phyloP scores from a whole-genome alignment of 2,888 invertebrate genomes.

The Phengaris alcon region DNA sequence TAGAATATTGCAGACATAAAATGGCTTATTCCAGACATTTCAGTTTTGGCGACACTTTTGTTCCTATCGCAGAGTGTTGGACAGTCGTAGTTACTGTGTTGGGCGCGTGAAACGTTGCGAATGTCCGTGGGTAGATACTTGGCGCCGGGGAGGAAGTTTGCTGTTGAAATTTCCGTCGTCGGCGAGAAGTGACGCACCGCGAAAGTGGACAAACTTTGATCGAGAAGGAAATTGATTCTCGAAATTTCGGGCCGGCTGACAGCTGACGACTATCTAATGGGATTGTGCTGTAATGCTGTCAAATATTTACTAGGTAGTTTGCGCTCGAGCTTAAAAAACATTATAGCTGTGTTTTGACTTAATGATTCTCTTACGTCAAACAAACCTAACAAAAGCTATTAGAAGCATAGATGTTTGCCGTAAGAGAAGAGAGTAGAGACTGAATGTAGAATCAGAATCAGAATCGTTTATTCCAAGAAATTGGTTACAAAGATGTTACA shows the following conservation, averaged over 20 bases:
- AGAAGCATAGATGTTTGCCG: too few species aligned
- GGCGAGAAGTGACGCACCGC: constrained; percentile 27
- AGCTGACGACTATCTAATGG: neutral
- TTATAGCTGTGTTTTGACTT: too few species aligned
- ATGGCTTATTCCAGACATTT: neutral
- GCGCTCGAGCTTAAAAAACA: too few species aligned
- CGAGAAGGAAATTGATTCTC: constrained; percentile 56
- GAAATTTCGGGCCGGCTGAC: constrained; percentile 38
- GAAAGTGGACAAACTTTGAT: constrained; percentile 41
- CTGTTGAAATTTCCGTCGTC: constrained; percentile 38
- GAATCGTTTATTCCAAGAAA: too few species aligned
- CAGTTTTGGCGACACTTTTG: neutral
- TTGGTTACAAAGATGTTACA: too few species aligned
- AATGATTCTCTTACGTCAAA: too few species aligned
- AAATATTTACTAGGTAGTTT: too few species aligned
- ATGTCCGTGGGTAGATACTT: constrained; percentile 26
- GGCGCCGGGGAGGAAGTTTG: constrained; percentile 34
- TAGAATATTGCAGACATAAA: too few species aligned
- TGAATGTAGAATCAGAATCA: too few species aligned
- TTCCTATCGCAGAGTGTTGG: neutral
- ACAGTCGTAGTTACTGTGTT: neutral
- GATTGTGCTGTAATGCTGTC: too few species aligned
- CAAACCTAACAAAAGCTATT: too few species aligned
- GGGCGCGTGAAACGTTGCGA: neutral
- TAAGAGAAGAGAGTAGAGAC: too few species aligned